A percentile compares a stretch with the other conserved stretches of the same genome.
phyloP scores from a whole-genome alignment of 2,113 vertebrate genomes.

The Hippocampus guttulatus region DNA sequence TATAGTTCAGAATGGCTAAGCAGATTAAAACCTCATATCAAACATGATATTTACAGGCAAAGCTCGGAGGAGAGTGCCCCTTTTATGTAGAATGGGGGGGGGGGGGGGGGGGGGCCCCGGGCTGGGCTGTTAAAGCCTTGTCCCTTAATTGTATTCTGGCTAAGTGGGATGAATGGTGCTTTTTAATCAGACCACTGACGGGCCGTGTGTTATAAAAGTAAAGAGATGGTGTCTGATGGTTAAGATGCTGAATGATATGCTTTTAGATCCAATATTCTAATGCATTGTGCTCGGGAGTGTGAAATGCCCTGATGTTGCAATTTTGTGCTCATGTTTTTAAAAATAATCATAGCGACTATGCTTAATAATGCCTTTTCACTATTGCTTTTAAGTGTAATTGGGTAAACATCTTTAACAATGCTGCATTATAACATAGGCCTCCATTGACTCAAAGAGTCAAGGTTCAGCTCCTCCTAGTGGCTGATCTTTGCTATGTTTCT shows the following conservation, averaged over 20 bases:
- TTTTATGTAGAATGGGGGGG: constrained; percentile 67
- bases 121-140: constrained; percentile 69
- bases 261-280: constrained; percentile 50
- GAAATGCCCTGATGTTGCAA: constrained; percentile 22
- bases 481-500: constrained; percentile 37
- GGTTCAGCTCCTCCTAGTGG: constrained; percentile 75
- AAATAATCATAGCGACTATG: not conserved
- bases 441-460: constrained; percentile 43
- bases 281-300: constrained; percentile 22
- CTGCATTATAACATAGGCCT: constrained; percentile 32
- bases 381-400: not conserved
- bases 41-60: constrained; percentile 73
- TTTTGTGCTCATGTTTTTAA: constrained; percentile 9
- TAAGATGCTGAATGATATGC: constrained; percentile 61
- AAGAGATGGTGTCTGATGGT: constrained; percentile 56
- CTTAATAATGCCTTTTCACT: constrained; percentile 4
- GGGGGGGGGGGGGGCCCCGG: constrained; percentile 56
- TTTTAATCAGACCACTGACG: constrained; percentile 71
- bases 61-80: constrained; percentile 71
- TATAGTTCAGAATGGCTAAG: constrained; percentile 76
- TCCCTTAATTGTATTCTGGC: constrained; percentile 72
- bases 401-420: constrained; percentile 5
- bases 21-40: constrained; percentile 78
- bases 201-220: constrained; percentile 56
- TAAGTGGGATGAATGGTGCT: constrained; percentile 72